phyloP scores from a whole-genome alignment of 1,140 invertebrate species.

The Rhynchophorus ferrugineus region DNA sequence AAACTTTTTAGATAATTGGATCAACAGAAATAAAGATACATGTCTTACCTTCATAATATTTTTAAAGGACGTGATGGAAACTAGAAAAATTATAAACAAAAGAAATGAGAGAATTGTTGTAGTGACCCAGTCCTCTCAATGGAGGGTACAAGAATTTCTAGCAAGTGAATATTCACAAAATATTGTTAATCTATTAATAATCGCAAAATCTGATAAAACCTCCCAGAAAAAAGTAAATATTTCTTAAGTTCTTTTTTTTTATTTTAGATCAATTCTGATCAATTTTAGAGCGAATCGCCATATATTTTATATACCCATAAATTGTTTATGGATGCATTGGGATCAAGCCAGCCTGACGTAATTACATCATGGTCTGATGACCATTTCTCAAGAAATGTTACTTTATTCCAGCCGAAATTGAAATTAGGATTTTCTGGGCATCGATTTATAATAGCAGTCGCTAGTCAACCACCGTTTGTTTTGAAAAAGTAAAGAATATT shows the following conservation, averaged over 20 bases:
- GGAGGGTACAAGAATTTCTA: slow-evolving; percentile 62
- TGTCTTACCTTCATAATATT: slow-evolving; percentile 59
- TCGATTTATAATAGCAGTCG: slow-evolving; percentile 55
- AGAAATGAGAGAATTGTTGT: slow-evolving; percentile 55
- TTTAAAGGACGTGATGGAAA: slow-evolving; percentile 51
- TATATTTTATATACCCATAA: slow-evolving; percentile 65
- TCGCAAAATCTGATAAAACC: slow-evolving; percentile 44
- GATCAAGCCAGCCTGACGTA: slow-evolving; percentile 52
- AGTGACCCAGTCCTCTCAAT: slow-evolving; percentile 57
- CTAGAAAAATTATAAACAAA: slow-evolving; percentile 49
- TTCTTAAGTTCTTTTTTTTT: neutral
- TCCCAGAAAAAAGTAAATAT: slow-evolving; percentile 8
- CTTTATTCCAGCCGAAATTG: slow-evolving; percentile 62
- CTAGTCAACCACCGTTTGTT: slow-evolving; percentile 62
- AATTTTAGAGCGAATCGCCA: slow-evolving; percentile 42
- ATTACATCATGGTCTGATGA: slow-evolving; percentile 59
- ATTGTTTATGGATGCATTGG: slow-evolving; percentile 59
- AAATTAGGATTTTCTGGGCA: slow-evolving; percentile 60
- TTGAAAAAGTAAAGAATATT: slow-evolving; percentile 48
- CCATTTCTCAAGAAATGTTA: slow-evolving; percentile 50
- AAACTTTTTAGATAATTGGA: slow-evolving; percentile 16
- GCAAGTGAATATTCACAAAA: slow-evolving; percentile 49
- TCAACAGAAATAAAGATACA: slow-evolving; percentile 32
- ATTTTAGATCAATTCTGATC: slow-evolving; percentile 1
- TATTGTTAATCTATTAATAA: slow-evolving; percentile 59